A percentile compares a stretch with the other conserved stretches of the same genome.
Conservation (phyloP, 2,888 invertebrate genomes). For the Lamellibrachia columna region DNA sequence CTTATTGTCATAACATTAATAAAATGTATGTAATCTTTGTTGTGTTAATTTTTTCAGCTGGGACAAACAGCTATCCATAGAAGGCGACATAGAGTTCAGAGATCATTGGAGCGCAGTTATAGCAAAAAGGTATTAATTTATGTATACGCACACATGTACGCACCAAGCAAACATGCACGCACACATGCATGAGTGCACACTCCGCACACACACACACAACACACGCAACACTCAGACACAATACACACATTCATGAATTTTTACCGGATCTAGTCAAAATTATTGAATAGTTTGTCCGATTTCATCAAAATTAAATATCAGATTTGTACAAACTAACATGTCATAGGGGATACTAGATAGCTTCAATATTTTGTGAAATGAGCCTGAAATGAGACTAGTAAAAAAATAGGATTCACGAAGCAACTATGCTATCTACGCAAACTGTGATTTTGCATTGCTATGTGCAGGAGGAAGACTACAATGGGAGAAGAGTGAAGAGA, state of each 20-base stretch:
- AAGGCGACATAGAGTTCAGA: neutral
- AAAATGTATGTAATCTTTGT: neutral
- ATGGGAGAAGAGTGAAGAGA: conserved; percentile 81
- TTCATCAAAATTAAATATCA: no score
- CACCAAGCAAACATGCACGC: neutral
- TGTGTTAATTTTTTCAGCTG: neutral
- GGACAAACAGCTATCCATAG: neutral
- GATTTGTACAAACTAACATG: no score
- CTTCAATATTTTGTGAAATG: no score
- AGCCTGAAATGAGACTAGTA: no score
- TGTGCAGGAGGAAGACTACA: conserved; percentile 27
- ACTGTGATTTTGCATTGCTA: neutral
- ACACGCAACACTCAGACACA: neutral
- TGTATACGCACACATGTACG: neutral
- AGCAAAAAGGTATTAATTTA: neutral
- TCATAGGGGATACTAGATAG: no score
- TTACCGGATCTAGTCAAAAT: no score
- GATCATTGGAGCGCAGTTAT: neutral
- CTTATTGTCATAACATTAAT: neutral
- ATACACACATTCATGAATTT: no score
- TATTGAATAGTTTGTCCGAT: no score
- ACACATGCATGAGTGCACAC: neutral
- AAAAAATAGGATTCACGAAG: no score
- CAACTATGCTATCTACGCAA: neutral
- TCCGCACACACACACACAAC: neutral